phyloP scores from a whole-genome alignment of 2,113 vertebrate genomes.

The Hemibates koningsi region DNA sequence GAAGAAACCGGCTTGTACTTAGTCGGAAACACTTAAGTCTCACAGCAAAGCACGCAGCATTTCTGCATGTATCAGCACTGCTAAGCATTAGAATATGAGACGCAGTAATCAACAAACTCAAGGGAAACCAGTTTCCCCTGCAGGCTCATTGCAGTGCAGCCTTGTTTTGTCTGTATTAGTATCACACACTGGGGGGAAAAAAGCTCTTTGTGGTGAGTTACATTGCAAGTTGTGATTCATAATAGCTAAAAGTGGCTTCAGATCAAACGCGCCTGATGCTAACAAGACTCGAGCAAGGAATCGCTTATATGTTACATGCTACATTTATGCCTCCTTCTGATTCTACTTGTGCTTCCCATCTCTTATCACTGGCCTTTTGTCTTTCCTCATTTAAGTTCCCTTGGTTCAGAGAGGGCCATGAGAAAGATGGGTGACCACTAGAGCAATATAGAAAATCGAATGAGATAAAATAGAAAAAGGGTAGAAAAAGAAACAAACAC shows the following conservation, averaged over 20 bases:
- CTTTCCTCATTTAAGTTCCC: not conserved
- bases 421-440: not conserved
- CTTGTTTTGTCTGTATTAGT: constrained; percentile 7
- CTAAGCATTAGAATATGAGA: not conserved
- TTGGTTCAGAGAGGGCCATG: not conserved
- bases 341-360: not conserved
- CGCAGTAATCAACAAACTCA: constrained; percentile 1
- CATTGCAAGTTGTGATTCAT: constrained; percentile 18
- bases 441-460: not conserved
- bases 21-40: not conserved
- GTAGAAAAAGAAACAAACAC: not conserved
- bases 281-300: not conserved
- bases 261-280: not conserved
- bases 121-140: not conserved
- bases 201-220: not conserved
- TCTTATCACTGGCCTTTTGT: not conserved
- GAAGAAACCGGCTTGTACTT: not conserved
- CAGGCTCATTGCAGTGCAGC: not conserved
- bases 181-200: not conserved
- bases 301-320: not conserved
- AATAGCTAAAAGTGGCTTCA: not conserved
- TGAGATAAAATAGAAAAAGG: not conserved
- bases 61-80: constrained; percentile 17
- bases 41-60: not conserved
- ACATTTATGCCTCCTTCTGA: not conserved